Evolutionary conservation across 2,797 vertebrate genomes (phyloP), one percentile per base, ranked within the genome.

Genomic region (Urophycis tenuis): DNA sequence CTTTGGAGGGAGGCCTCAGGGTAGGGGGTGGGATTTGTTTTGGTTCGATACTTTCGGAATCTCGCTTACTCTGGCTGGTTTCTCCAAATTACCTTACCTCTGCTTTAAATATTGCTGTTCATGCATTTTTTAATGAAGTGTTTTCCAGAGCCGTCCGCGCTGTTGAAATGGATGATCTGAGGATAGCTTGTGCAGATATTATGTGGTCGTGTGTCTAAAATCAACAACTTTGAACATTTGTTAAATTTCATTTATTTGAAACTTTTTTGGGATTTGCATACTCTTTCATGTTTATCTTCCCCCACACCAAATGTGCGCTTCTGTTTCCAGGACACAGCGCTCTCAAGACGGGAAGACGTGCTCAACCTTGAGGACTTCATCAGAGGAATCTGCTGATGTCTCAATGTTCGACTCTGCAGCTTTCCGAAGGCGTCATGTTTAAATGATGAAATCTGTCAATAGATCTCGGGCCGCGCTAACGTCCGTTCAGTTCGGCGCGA

Each of bases 401-500:
- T 80, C 85, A 87, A 84, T 72, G 84, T 84, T 82, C 81, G 84
- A 88, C 86, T 87, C 72, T 53, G 87, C 88, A 88, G 78, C 33
- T 88, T 88, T 82, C 78, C 67, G 77, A 30, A 69, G 74, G 78
- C 78, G 64, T 83, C 83, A 82, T 86, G 85, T 91, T 90, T 87
- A 86, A 91, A 92, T 89, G 88, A 87, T 87, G 85, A 86, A 87
- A 75, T 87, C 87, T 82, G 85, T 89, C 88, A 88, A 87, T 81
- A 82, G 69, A 89, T 90, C 90, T 86, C 60, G 32, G 77, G 81
- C 35, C 9, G 79, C 79, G 83, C 89, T 83, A 85, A 77, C 75
- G 84, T 89, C 84, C 82, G 81, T 74, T 79, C 53, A 83, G 75
- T 87, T 88, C 60, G 80, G 60, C 85, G 82, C 78, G 80, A 82